phyloP scores from a whole-genome alignment of 2,113 vertebrate species.

The Microtus oregoni region DNA sequence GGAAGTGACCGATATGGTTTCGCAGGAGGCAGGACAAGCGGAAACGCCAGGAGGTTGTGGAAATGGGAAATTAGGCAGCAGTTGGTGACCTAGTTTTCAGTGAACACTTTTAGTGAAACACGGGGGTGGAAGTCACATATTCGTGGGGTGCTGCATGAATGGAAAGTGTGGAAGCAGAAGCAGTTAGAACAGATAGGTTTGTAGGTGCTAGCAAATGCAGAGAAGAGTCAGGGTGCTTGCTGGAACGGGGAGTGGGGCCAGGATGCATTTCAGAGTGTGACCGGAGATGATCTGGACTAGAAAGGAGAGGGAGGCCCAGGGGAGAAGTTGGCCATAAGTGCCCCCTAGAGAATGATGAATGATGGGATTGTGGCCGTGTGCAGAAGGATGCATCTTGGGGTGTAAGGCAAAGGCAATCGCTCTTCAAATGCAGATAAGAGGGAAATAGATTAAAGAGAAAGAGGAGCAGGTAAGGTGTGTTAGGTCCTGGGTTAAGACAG shows the following conservation, averaged over 20 bases:
- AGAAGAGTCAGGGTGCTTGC: background rate
- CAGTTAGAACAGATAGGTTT: conserved; percentile 30
- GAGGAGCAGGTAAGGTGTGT: background rate
- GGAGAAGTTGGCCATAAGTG: background rate
- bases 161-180: conserved; percentile 40
- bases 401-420: background rate
- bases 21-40: background rate
- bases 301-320: background rate
- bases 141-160: conserved; percentile 67
- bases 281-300: background rate
- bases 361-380: background rate
- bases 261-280: background rate
- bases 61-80: conserved; percentile 68
- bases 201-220: background rate
- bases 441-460: background rate
- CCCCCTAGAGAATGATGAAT: background rate
- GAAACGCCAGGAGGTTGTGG: conserved; percentile 8
- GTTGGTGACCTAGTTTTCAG: conserved; percentile 74
- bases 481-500: background rate
- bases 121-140: conserved; percentile 65
- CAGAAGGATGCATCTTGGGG: background rate
- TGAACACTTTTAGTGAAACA: conserved; percentile 65
- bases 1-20: background rate
- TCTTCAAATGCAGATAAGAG: background rate
- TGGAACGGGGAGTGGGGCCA: background rate